Conservation (phyloP, 2,113 vertebrate genomes). For the Theristicus caerulescens region DNA sequence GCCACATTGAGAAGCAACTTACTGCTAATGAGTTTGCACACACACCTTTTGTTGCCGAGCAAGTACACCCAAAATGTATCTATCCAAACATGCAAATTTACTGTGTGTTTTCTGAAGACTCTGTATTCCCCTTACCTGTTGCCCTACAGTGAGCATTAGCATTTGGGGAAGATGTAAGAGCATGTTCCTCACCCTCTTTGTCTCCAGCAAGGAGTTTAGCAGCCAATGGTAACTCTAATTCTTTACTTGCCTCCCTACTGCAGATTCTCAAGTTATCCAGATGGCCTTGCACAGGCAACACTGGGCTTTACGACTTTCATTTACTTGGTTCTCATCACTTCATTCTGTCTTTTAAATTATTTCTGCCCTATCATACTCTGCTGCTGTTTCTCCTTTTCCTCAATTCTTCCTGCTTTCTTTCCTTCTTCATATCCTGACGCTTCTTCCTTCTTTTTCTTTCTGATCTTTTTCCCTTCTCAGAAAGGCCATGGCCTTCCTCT, state of each 20-base stretch:
- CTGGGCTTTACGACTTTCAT: background rate
- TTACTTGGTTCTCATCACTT: background rate
- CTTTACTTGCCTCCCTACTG: background rate
- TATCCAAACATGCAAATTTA: background rate
- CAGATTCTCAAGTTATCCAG: background rate
- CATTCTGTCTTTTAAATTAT: background rate
- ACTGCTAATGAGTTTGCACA: background rate
- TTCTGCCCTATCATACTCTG: background rate
- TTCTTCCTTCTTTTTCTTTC: background rate
- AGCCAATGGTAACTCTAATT: background rate
- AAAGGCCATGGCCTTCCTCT: background rate
- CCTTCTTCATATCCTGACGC: background rate
- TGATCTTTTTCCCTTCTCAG: background rate
- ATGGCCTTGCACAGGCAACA: background rate
- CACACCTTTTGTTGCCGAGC: background rate
- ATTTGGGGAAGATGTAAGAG: background rate
- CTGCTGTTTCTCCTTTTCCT: background rate
- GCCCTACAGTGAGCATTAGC: background rate
- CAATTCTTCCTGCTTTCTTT: background rate
- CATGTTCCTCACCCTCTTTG: background rate
- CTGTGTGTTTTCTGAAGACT: background rate
- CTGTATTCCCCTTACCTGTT: background rate
- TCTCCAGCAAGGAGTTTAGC: background rate
- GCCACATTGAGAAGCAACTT: background rate
- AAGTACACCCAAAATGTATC: background rate